A percentile compares a stretch with the other conserved stretches of the same genome.
Evolutionary conservation across 2,888 invertebrate species (phyloP).

Genomic region (Phlogophora meticulosa): DNA sequence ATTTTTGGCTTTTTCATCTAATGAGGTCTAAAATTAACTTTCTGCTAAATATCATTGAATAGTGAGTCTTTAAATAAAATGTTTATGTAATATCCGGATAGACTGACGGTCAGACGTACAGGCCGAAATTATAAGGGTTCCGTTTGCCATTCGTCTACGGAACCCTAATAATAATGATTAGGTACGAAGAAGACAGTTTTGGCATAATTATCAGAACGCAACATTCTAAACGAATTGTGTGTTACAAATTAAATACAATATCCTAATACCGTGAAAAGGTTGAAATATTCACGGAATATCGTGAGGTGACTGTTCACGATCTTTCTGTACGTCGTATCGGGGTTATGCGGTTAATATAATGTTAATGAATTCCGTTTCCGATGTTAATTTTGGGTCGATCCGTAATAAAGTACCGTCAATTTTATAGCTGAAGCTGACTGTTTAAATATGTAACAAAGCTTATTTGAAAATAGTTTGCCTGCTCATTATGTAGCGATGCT

Average conservation of each 20-base stretch:
- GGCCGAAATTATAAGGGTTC: too few species aligned
- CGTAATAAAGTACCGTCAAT: constrained; percentile 52
- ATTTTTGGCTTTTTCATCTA: too few species aligned
- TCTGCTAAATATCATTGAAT: too few species aligned
- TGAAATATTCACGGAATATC: constrained; percentile 47
- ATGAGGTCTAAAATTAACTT: too few species aligned
- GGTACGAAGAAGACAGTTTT: too few species aligned
- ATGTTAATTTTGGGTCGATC: constrained; percentile 65
- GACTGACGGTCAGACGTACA: too few species aligned
- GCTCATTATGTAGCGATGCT: constrained; percentile 17
- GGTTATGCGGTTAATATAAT: constrained; percentile 66
- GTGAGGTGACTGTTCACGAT: constrained; percentile 50
- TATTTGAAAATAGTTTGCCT: constrained; percentile 48
- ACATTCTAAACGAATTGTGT: constrained; percentile 5
- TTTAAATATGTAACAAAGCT: constrained; percentile 54
- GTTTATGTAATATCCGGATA: too few species aligned
- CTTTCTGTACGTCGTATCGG: constrained; percentile 56
- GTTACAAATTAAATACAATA: constrained; percentile 4
- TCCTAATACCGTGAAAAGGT: constrained; percentile 27
- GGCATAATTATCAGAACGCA: too few species aligned
- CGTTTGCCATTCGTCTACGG: too few species aligned
- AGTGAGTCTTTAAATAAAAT: too few species aligned
- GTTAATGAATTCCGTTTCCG: constrained; percentile 67
- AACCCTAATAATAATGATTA: too few species aligned
- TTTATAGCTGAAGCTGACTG: constrained; percentile 38